Conservation (phyloP, 2,888 invertebrate genomes). For the Amphipyra berbera region DNA sequence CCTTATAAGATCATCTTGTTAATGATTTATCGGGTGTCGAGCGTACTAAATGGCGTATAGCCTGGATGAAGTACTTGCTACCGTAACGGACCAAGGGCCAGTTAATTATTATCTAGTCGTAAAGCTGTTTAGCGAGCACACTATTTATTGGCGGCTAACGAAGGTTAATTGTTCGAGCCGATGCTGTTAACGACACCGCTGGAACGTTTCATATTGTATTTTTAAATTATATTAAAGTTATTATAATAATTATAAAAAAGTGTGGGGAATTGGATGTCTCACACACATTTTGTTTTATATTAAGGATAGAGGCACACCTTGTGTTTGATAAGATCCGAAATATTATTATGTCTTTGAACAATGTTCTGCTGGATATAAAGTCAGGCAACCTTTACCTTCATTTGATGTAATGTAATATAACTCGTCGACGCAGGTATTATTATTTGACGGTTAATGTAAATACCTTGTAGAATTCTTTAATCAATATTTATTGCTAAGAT, state of each 20-base stretch:
- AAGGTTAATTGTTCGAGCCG: constrained; percentile 78
- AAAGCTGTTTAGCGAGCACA: constrained; percentile 76
- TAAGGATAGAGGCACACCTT: constrained; percentile 24
- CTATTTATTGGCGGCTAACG: constrained; percentile 83
- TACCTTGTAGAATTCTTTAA: not conserved
- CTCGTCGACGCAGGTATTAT: not conserved
- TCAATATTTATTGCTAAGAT: constrained; percentile 9
- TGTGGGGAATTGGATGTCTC: constrained; percentile 30
- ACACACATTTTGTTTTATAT: constrained; percentile 25
- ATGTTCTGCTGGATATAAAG: constrained; percentile 14
- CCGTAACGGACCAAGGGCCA: constrained; percentile 72
- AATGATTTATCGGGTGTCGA: constrained; percentile 71
- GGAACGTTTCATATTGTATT: constrained; percentile 53
- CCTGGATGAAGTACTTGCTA: constrained; percentile 71
- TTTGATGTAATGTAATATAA: not conserved
- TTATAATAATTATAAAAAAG: constrained; percentile 42
- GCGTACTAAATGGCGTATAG: constrained; percentile 65
- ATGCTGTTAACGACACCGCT: constrained; percentile 66
- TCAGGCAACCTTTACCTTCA: constrained; percentile 2
- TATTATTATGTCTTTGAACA: constrained; percentile 31
- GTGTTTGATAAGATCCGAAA: constrained; percentile 39
- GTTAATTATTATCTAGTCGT: constrained; percentile 82
- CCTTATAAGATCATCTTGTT: constrained; percentile 53
- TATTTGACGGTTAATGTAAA: not conserved
- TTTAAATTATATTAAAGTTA: constrained; percentile 57